Conservation (phyloP, 2,888 invertebrate species). For the Heteromurus nitidus region DNA sequence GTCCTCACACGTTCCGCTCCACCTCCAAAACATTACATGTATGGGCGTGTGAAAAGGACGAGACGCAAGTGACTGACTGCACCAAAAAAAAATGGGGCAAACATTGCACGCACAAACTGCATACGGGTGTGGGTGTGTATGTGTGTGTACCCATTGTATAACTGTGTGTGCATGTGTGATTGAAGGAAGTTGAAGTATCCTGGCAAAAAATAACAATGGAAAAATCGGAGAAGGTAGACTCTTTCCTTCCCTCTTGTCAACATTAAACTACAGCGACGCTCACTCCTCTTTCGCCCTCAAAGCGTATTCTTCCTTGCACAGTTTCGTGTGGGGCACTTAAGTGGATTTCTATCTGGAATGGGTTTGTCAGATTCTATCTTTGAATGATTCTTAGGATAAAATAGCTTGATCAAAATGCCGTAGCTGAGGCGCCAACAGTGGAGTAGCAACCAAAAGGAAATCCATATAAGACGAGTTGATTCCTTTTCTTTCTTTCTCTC, state of each 20-base stretch:
- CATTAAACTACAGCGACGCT: neutral
- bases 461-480: constrained; percentile 51
- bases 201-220: neutral
- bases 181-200: too few relatives aligned
- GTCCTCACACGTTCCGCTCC: too few relatives aligned
- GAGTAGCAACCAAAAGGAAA: neutral
- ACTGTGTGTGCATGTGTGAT: too few relatives aligned
- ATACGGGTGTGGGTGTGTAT: too few relatives aligned
- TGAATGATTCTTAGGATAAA: constrained; percentile 13
- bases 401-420: neutral
- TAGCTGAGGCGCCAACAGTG: neutral
- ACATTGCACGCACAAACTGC: too few relatives aligned
- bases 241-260: neutral
- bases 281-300: neutral
- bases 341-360: constrained; percentile 56
- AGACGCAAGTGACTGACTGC: too few relatives aligned
- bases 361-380: constrained; percentile 48
- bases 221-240: neutral
- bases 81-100: too few relatives aligned
- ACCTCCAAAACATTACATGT: too few relatives aligned
- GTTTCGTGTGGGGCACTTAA: constrained; percentile 30
- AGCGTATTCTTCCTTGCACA: constrained; percentile 6
- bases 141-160: too few relatives aligned
- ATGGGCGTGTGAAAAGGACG: too few relatives aligned
- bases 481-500: constrained; percentile 37